Evolutionary conservation across 2,797 vertebrate species (phyloP).

Genomic region (Lepilemur septentrionalis): DNA sequence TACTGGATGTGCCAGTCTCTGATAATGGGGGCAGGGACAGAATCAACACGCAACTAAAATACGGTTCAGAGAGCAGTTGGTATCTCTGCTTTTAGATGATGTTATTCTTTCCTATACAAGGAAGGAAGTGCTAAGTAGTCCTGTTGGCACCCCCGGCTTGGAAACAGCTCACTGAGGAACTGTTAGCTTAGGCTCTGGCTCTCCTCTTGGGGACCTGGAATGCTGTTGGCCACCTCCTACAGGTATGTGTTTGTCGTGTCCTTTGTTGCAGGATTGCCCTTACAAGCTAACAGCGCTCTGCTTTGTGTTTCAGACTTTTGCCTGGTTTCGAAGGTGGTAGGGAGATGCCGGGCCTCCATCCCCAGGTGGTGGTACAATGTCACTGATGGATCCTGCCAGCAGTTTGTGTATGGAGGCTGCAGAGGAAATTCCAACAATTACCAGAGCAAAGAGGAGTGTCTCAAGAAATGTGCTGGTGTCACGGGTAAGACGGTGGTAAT

Average conservation of each 20-base stretch:
- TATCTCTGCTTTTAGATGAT: not conserved
- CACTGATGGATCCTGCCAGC: conserved; percentile 77
- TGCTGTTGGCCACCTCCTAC: not conserved
- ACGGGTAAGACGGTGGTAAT: conserved; percentile 62
- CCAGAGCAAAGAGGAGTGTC: conserved; percentile 73
- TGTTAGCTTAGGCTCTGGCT: not conserved
- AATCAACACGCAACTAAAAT: not conserved
- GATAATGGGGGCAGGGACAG: not conserved
- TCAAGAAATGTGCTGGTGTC: conserved; percentile 74
- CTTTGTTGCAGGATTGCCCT: not conserved
- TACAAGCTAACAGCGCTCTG: not conserved
- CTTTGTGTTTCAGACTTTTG: conserved; percentile 83
- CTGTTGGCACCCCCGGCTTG: not conserved
- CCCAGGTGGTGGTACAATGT: conserved; percentile 84
- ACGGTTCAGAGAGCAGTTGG: not conserved
- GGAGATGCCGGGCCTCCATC: conserved; percentile 87
- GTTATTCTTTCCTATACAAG: not conserved
- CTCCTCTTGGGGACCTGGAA: not conserved
- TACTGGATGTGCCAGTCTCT: not conserved
- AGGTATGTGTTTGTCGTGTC: accelerated
- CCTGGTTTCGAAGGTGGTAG: conserved; percentile 67
- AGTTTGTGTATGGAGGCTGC: conserved; percentile 88
- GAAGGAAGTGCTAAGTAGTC: not conserved
- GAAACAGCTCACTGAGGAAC: not conserved
- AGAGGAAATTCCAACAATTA: conserved; percentile 87